Percentiles rank a stretch among this genome's conserved stretches.
Conservation (phyloP, 2,888 invertebrate species). For the Sclerodermus sp. region DNA sequence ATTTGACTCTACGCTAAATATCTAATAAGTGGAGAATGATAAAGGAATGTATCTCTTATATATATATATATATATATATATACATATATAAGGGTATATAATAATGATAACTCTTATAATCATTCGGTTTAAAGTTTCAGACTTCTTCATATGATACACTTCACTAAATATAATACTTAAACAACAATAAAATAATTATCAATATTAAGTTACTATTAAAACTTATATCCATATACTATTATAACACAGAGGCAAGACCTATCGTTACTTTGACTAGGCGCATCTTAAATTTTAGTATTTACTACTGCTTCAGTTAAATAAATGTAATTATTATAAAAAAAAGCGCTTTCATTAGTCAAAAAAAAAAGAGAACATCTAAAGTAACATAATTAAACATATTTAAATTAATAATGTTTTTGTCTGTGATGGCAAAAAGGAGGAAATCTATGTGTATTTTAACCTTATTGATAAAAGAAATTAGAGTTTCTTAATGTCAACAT, state of each 20-base stretch:
- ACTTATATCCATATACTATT: conserved; percentile 1
- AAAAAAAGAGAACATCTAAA: too few species aligned
- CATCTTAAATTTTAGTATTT: too few species aligned
- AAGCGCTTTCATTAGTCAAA: background rate
- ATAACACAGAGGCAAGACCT: conserved; percentile 10
- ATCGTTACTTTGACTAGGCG: conserved; percentile 19
- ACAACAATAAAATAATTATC: background rate
- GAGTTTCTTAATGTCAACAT: background rate
- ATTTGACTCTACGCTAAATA: conserved; percentile 11
- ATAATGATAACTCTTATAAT: conserved; percentile 20
- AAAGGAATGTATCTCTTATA: conserved; percentile 30
- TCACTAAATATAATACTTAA: background rate
- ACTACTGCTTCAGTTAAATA: conserved; percentile 14
- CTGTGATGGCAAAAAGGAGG: too few species aligned
- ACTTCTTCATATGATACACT: background rate
- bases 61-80: too few species aligned
- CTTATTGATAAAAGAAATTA: conserved; percentile 11
- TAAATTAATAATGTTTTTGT: too few species aligned
- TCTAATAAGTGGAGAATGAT: conserved; percentile 11
- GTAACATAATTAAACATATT: too few species aligned
- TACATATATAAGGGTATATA: too few species aligned
- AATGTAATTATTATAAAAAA: conserved; percentile 2
- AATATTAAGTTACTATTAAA: background rate
- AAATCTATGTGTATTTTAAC: too few species aligned
- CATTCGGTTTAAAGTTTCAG: background rate